phyloP scores from a whole-genome alignment of 2,888 invertebrate species.

The Phengaris alcon region DNA sequence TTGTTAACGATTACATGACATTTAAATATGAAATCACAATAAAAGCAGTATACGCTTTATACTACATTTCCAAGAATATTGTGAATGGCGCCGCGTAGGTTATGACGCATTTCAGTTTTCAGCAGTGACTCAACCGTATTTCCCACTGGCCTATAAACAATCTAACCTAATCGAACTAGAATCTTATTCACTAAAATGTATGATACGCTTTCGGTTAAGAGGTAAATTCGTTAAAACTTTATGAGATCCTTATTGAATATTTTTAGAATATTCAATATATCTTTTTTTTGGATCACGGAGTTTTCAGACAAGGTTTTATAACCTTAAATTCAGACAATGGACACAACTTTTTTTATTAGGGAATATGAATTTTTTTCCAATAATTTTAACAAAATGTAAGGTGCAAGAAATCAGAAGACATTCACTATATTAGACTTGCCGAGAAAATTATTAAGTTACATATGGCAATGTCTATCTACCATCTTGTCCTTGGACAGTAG shows the following conservation, averaged over 20 bases:
- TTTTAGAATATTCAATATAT: neutral
- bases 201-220: neutral
- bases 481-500: slow-evolving; percentile 9
- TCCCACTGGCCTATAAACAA: slow-evolving; percentile 16
- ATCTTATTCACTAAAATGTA: neutral
- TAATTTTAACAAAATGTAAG: neutral
- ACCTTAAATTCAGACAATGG: no score
- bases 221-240: neutral
- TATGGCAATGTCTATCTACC: slow-evolving; percentile 8
- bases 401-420: neutral
- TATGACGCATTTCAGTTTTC: slow-evolving; percentile 27
- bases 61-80: neutral
- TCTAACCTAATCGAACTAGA: neutral
- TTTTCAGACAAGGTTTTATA: no score
- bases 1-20: neutral
- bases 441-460: slow-evolving; percentile 1
- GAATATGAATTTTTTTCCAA: neutral
- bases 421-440: neutral
- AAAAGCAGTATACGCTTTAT: neutral
- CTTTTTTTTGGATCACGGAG: no score
- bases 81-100: slow-evolving; percentile 22
- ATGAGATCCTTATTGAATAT: neutral
- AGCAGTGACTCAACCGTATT: slow-evolving; percentile 25
- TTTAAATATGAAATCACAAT: neutral
- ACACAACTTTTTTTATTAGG: no score